Base-by-base conservation (phyloP, 2,113 vertebrate genomes). In the Tetraodon nigroviridis region DNA sequence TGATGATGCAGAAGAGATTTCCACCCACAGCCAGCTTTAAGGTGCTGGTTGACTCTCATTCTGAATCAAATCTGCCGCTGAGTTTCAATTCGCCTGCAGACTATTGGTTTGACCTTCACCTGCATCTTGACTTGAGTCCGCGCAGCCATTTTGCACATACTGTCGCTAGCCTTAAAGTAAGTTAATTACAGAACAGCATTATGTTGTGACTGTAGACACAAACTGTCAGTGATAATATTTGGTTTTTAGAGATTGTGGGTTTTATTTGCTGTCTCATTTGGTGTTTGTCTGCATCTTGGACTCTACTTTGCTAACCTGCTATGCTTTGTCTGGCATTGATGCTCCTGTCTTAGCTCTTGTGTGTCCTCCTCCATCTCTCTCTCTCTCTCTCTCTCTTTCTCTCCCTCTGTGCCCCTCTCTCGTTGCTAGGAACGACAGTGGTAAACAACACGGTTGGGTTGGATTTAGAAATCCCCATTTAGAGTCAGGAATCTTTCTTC, bases 251-350 rank as follows among this genome's bases (percentile, higher is more conserved):
- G 32, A 37, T 37, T 37, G 32, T 37, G 24, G 24, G n/a, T 66
- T 61, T 73, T 64, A 55, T 49, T 48, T 3, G 13, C 21, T 64
- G 10, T 50, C 15, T 67, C 24, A 22, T 48, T 58, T 29, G 46
- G 24, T 60, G 42, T 71, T 56, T 81, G 54, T 54, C 24, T 73
- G 47, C 64, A 22, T 83, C 37, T 75, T 51, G 68, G 20, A 81
- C 66, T 78, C 62, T 67, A 55, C 59, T 75, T 54, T 77, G 68
- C 79, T 86, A 85, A 88, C 74, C 55, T 66, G 75, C 73, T 78
- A 85, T 76, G 78, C 83, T 71, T 54, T 62, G 22, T 67, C 27
- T 73, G 61, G 27, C 78, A 71, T 78, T 44, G 12, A 67, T 62
- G 53, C 47, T 42, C 17, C 53, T n/a, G 29, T 76, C 52, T 60